Evolutionary conservation across 2,113 vertebrate species (phyloP), one percentile per base, ranked within the genome.

Genomic region (Meleagris gallopavo): DNA sequence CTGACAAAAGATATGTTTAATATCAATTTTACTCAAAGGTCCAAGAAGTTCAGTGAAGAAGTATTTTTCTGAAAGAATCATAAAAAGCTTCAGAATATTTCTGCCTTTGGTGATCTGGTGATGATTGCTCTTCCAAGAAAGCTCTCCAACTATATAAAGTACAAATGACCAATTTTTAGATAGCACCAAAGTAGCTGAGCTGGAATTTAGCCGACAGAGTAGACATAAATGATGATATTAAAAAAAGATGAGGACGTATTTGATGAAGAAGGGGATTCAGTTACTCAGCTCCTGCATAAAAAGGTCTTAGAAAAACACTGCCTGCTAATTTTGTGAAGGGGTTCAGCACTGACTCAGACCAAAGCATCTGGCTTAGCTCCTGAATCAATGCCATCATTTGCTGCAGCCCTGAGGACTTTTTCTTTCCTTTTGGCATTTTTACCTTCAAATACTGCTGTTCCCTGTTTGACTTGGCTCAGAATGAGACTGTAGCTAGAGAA

Each of bases 381-480:
- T 86, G 82, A 88, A 89, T 61, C 79, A 81, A 46, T 78, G 46
- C 25, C 61, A 77, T 36, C 46, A 88, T 89, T 93, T 92, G 62
- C 72, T 38, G 16, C 41, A 78, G 77, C 55, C 45, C 83, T 9
- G 2, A 74, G 29, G 43, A 18, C 70, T 91, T 93, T 65, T 11
- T 2, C 38, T 74, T 86, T 76, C 58, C 21, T 80, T 86, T 83
- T 70, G 69, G 38, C 73, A 89, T 40, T 27, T 91, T 83, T 22
- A 58, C 30, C 80, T 91, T 91, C 73, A 74, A 62, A 67, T 32
- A 21, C 22, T 52, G 21, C 20, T 55, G 24, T n/a, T 76, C 3
- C 16, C 36, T 76, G 32, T 38, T 16, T 83, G 13, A 34, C 36
- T 18, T 72, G 38, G 30, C 72, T 86, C 74, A 78, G 38, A 50